phyloP scores from a whole-genome alignment of 92 coral and sea anemone genomes.

The Anthopleura xanthogrammica region DNA sequence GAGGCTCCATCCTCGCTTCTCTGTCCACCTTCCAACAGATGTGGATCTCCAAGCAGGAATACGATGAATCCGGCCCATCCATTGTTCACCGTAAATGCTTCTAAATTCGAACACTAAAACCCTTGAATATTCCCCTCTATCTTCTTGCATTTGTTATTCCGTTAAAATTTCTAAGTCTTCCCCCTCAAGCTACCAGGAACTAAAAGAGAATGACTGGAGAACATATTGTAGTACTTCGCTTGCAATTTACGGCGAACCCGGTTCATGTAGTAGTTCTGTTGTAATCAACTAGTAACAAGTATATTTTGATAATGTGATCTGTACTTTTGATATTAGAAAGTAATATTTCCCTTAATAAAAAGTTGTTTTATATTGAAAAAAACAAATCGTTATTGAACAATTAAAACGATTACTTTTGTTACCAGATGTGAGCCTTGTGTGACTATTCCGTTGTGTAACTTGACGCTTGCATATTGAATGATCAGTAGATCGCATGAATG shows the following conservation, averaged over 20 bases:
- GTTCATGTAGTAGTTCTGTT: constrained; percentile 20
- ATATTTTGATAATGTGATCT: constrained; percentile 46
- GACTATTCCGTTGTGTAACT: too few species aligned
- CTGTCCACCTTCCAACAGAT: constrained; percentile 99
- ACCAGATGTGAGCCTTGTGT: too few species aligned
- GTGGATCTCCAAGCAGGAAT: constrained; percentile 99
- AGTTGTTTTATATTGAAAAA: constrained; percentile 40
- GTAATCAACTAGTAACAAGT: constrained; percentile 29
- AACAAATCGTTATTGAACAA: background rate
- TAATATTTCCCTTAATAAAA: constrained; percentile 42
- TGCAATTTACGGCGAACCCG: background rate
- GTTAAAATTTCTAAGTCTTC: constrained; percentile 1
- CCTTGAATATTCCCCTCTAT: constrained; percentile 11
- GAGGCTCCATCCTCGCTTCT: constrained; percentile 99
- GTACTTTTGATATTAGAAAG: constrained; percentile 39
- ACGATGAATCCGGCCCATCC: constrained; percentile 98
- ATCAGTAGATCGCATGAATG: too few species aligned
- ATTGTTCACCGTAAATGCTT: constrained; percentile 99
- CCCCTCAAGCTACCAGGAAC: constrained; percentile 26
- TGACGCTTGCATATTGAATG: too few species aligned
- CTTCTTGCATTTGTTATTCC: constrained; percentile 20
- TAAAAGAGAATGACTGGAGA: constrained; percentile 21
- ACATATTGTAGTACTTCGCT: constrained; percentile 30
- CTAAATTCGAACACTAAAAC: constrained; percentile 53
- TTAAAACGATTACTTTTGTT: background rate